Conservation (phyloP, 1,140 invertebrate species). For the Solenopsis fugax region DNA sequence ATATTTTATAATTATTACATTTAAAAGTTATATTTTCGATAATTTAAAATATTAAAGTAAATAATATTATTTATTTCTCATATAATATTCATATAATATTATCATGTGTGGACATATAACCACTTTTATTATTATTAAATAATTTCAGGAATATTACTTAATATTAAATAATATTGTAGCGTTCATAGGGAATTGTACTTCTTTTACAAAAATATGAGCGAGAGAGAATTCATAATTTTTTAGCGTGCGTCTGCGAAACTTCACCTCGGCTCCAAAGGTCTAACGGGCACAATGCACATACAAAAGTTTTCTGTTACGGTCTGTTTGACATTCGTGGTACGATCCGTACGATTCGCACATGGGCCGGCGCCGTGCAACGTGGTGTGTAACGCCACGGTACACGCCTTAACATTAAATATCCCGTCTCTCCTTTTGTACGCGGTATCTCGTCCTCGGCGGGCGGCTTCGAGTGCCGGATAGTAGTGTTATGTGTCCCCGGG, state of each 20-base stretch:
- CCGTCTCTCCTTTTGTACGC: background rate
- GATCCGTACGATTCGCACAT: conserved; percentile 40
- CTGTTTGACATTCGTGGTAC: conserved; percentile 52
- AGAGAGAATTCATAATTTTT: background rate
- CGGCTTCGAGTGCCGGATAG: conserved; percentile 4
- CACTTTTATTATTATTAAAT: too few species aligned
- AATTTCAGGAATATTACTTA: too few species aligned
- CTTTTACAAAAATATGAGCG: background rate
- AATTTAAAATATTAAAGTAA: too few species aligned
- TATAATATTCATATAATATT: too few species aligned
- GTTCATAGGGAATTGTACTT: background rate
- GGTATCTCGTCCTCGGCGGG: conserved; percentile 42
- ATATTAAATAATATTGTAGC: too few species aligned
- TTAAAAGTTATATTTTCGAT: too few species aligned
- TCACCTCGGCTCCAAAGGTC: conserved; percentile 22
- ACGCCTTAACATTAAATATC: conserved; percentile 15
- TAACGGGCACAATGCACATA: conserved; percentile 38
- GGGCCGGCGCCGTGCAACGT: conserved; percentile 12
- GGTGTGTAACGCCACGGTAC: background rate
- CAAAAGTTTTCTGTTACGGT: conserved; percentile 44
- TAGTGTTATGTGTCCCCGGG: conserved; percentile 12
- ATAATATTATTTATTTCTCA: too few species aligned
- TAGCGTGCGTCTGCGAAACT: conserved; percentile 42
- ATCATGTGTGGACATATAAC: too few species aligned
- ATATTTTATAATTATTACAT: too few species aligned